These are phyloP conservation scores for Leptinotarsa undecemlineata DNA, from an alignment of 1,140 invertebrate genomes.

Conservation along the genomic window DNA sequence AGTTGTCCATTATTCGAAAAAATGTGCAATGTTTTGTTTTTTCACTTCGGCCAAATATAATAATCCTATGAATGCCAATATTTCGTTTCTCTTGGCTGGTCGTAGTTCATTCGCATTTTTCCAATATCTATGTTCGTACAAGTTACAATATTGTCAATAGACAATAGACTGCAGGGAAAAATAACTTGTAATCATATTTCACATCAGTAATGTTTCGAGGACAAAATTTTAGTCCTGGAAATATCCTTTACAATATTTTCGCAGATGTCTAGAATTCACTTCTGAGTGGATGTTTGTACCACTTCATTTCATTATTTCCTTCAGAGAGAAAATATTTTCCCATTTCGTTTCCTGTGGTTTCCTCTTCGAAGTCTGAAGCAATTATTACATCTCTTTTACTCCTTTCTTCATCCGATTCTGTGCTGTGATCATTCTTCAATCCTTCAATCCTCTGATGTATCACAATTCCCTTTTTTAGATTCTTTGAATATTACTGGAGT, in stretches of 20 bases:
- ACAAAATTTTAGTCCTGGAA: neutral
- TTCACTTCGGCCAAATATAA: conserved; percentile 19
- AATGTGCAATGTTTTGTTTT: conserved; percentile 11
- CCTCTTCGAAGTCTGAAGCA: conserved; percentile 7
- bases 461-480: neutral
- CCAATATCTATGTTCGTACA: conserved; percentile 17
- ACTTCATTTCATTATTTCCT: conserved; percentile 14
- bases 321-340: neutral
- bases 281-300: neutral
- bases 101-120: neutral
- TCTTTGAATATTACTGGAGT: neutral
- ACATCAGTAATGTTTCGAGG: neutral
- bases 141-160: conserved; percentile 21
- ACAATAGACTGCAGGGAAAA: no score
- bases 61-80: conserved; percentile 6
- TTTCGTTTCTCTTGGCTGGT: conserved; percentile 1
- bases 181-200: neutral
- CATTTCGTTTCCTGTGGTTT: neutral
- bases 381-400: neutral
- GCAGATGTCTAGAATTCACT: neutral
- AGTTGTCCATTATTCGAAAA: conserved; percentile 35
- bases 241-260: neutral
- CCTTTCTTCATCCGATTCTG: conserved; percentile 4
- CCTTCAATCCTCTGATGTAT: neutral
- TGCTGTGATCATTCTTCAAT: neutral